Base-by-base conservation (phyloP, 1,140 invertebrate species). In the Pinna nobilis region DNA sequence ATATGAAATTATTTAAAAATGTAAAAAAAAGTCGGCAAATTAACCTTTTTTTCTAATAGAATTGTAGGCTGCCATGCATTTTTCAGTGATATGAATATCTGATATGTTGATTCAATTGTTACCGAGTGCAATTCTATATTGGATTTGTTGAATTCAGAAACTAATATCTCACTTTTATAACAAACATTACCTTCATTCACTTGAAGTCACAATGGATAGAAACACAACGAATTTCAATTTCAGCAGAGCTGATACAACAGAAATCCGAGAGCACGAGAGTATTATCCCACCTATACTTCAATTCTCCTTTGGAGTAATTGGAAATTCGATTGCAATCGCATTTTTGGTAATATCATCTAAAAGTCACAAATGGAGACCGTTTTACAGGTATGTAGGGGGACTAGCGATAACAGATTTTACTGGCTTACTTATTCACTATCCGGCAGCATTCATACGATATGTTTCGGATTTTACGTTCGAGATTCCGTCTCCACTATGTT, bases 341-440 rank as follows among this genome's bases (percentile, higher is more conserved):
- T 68, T 82, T 6, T 51, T 85, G 11, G 64, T 70, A 33, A 59
- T 70, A 3, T 82, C 83, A 15, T 67, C 70, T 3, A 49, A 72
- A 32, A 70, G 78, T 30, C 77, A 83, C 32, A 74, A 72, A 63
- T 70, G 67, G 53, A 76, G 75, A 6, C 75, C 82, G 20, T 85
- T 85, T 60, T 85, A 82, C 49, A 65, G 78, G 20, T 70, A 83
- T 9, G 83, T 85, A n/a, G 79, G 75, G 32, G 80, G 76, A 1
- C 70, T 86, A 13, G 82, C 78, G 3, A 49, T 76, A 9, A 85
- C 81, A 20, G 85, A 86, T 60, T 60, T 84, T 44, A 71, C 81
- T 25, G 85, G 85, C 2, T 83, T 69, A 3, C 59, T 82, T 44
- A 70, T 77, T 18, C 76, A 76, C 0, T 84, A 82, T 1, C 85